Percentiles rank a stretch among this genome's conserved stretches.
These are phyloP conservation scores for Protonemura montana DNA, from an alignment of 2,888 invertebrate genomes.

Conservation along the genomic window DNA sequence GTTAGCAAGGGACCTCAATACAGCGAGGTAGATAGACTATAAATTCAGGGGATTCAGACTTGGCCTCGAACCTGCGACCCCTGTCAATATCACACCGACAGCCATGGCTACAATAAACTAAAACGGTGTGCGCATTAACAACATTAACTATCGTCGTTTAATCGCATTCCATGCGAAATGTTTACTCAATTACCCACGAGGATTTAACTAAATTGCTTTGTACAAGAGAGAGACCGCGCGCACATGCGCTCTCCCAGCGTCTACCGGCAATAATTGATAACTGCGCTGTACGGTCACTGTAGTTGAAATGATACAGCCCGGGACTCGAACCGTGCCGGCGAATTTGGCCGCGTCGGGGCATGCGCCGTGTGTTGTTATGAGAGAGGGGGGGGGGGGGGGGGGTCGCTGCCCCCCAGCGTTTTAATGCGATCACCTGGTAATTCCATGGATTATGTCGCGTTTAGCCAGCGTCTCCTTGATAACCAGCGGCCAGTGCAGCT, in stretches of 20 bases:
- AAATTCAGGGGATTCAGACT: background rate
- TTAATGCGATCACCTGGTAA: too few relatives aligned
- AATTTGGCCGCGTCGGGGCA: too few relatives aligned
- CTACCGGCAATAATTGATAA: background rate
- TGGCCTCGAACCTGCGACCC: background rate
- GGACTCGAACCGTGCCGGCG: background rate
- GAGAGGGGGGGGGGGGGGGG: too few relatives aligned
- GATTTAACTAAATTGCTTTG: background rate
- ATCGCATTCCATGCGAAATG: background rate
- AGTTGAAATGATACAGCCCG: background rate
- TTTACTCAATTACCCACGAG: background rate
- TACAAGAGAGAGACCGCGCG: background rate
- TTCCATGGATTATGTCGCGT: too few relatives aligned
- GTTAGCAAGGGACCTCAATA: background rate
- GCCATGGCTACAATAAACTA: background rate
- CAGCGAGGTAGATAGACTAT: too few relatives aligned
- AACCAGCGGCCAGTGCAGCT: too few relatives aligned
- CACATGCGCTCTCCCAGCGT: background rate
- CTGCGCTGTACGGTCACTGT: background rate
- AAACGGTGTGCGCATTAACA: background rate
- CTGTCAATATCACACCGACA: background rate
- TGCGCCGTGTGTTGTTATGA: too few relatives aligned
- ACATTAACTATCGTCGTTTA: background rate
- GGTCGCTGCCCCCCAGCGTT: too few relatives aligned
- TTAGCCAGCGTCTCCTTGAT: too few relatives aligned